phyloP scores from a whole-genome alignment of 2,888 invertebrate species.

The Melanargia galathea region DNA sequence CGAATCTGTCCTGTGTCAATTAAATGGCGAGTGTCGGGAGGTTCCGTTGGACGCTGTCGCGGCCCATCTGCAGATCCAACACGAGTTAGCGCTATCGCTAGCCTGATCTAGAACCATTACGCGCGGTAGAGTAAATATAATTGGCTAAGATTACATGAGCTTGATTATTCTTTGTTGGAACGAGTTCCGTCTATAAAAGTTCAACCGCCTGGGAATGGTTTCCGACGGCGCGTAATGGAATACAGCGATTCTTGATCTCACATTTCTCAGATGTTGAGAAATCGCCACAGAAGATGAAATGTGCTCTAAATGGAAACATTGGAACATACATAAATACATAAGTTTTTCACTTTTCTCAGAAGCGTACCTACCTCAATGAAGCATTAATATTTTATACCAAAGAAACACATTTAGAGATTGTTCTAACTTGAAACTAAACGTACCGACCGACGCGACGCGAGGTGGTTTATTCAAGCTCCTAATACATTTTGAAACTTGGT shows the following conservation, averaged over 20 bases:
- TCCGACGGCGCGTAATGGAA: constrained; percentile 20
- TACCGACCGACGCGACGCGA: no score
- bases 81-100: constrained; percentile 32
- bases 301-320: neutral
- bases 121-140: constrained; percentile 35
- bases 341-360: neutral
- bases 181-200: constrained; percentile 17
- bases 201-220: constrained; percentile 16
- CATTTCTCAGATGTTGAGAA: constrained; percentile 13
- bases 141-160: constrained; percentile 29
- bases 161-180: constrained; percentile 24
- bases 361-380: no score
- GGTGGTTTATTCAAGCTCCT: no score
- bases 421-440: no score
- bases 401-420: no score
- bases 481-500: no score
- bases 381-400: no score
- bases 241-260: constrained; percentile 5
- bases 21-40: constrained; percentile 37
- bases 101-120: constrained; percentile 32
- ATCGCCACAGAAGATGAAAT: constrained; percentile 3
- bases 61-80: constrained; percentile 35
- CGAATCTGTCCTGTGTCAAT: constrained; percentile 38
- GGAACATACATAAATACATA: no score
- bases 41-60: constrained; percentile 33